Evolutionary conservation across 2,888 invertebrate genomes (phyloP).

Genomic region (Hydraecia micacea): DNA sequence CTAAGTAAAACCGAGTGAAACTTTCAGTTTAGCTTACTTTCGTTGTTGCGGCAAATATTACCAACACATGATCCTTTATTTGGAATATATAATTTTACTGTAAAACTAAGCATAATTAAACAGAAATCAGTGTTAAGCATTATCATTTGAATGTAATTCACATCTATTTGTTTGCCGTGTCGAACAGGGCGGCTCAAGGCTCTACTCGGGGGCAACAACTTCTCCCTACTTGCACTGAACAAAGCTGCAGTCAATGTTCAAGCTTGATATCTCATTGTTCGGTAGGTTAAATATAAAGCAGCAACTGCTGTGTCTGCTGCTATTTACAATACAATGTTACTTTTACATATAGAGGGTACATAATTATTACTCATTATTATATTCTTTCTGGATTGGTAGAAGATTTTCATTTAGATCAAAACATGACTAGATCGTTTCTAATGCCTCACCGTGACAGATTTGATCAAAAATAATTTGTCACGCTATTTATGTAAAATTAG

Average conservation of each 20-base stretch:
- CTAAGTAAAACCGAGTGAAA: constrained; percentile 40
- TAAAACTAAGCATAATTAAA: constrained; percentile 9
- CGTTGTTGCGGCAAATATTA: constrained; percentile 42
- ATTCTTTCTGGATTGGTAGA: neutral
- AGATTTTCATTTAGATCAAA: constrained; percentile 9
- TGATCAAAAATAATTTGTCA: constrained; percentile 12
- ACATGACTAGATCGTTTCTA: neutral
- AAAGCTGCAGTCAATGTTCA: constrained; percentile 78
- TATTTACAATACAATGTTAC: constrained; percentile 36
- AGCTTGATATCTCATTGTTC: constrained; percentile 70
- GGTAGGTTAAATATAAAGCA: constrained; percentile 56
- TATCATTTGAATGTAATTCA: constrained; percentile 59
- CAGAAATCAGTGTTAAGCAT: constrained; percentile 18
- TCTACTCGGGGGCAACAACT: constrained; percentile 82
- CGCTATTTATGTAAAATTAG: constrained; percentile 28
- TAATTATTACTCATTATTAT: constrained; percentile 5
- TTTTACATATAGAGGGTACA: constrained; percentile 25
- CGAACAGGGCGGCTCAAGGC: constrained; percentile 78
- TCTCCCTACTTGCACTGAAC: constrained; percentile 84
- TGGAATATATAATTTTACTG: constrained; percentile 5
- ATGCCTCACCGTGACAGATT: neutral
- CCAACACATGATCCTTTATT: constrained; percentile 7
- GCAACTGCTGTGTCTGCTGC: constrained; percentile 38
- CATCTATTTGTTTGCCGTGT: constrained; percentile 69
- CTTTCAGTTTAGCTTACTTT: constrained; percentile 56